phyloP scores from a whole-genome alignment of 2,113 vertebrate genomes.

The Hydrochoerus hydrochaeris region DNA sequence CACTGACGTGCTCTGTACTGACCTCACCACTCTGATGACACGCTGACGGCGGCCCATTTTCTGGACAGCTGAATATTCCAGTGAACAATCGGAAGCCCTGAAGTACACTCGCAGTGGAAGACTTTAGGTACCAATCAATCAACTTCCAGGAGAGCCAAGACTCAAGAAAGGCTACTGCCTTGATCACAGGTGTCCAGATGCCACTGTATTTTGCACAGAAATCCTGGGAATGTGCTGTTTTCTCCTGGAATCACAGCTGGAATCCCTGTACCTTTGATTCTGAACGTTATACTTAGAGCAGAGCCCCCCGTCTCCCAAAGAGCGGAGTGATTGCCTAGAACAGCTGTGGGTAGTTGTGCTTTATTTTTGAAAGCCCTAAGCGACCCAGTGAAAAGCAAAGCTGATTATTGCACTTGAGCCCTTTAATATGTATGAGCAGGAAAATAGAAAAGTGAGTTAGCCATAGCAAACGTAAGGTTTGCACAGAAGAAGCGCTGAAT shows the following conservation, averaged over 20 bases:
- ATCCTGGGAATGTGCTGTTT: neutral
- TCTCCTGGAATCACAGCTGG: conserved; percentile 70
- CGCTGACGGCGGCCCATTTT: neutral
- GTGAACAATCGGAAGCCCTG: neutral
- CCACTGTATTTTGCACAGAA: conserved; percentile 39
- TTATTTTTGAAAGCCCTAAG: conserved; percentile 78
- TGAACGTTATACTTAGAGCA: conserved; percentile 53
- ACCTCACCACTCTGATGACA: neutral
- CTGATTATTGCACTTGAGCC: conserved; percentile 75
- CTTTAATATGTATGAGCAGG: conserved; percentile 78
- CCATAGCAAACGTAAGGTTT: conserved; percentile 67
- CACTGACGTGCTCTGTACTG: neutral
- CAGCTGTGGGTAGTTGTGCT: conserved; percentile 79
- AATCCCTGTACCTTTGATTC: conserved; percentile 44
- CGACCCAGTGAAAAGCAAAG: conserved; percentile 77
- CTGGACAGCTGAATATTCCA: neutral
- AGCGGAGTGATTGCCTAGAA: conserved; percentile 78
- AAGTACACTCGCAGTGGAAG: neutral
- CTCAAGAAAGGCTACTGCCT: neutral
- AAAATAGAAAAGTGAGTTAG: conserved; percentile 73
- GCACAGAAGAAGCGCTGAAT: conserved; percentile 49
- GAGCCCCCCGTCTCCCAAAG: conserved; percentile 77
- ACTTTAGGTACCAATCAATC: neutral
- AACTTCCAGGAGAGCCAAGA: conserved; percentile 46
- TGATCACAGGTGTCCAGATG: neutral